These are phyloP conservation scores for Eupithecia vulgata DNA, from an alignment of 2,888 invertebrate species.

Conservation along the genomic window DNA sequence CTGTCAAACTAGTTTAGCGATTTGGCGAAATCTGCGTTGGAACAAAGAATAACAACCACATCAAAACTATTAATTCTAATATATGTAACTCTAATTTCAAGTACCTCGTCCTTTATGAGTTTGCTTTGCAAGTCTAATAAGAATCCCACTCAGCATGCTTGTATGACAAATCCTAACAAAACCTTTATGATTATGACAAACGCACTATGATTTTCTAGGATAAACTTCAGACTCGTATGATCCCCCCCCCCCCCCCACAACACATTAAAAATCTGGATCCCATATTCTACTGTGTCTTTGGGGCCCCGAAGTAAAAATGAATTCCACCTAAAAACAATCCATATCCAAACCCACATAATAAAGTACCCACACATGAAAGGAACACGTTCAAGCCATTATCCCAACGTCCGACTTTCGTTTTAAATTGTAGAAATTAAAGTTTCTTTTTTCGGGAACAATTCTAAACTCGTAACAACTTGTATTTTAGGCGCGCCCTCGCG, in stretches of 20 bases:
- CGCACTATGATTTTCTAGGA: background rate
- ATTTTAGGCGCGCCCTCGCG: conserved; percentile 79
- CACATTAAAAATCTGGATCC: background rate
- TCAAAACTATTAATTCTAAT: too few species aligned
- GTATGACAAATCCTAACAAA: background rate
- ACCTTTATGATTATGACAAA: background rate
- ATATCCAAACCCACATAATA: conserved; percentile 40
- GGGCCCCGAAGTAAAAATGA: conserved; percentile 23
- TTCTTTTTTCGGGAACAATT: conserved; percentile 80
- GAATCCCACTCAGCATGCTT: background rate
- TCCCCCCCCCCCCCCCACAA: background rate
- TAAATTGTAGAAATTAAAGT: conserved; percentile 81
- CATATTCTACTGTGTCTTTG: background rate
- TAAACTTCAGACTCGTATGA: background rate
- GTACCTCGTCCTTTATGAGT: background rate
- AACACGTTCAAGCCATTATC: conserved; percentile 78
- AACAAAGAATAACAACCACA: too few species aligned
- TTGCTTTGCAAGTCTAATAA: background rate
- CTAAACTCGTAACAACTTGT: conserved; percentile 80
- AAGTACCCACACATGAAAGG: conserved; percentile 47
- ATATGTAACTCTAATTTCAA: background rate
- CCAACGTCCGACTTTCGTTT: conserved; percentile 74
- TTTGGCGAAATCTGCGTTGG: too few species aligned
- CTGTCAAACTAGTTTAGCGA: too few species aligned
- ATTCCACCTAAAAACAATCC: conserved; percentile 39